phyloP scores from a whole-genome alignment of 2,113 vertebrate genomes.

The Cryptotis parvus region DNA sequence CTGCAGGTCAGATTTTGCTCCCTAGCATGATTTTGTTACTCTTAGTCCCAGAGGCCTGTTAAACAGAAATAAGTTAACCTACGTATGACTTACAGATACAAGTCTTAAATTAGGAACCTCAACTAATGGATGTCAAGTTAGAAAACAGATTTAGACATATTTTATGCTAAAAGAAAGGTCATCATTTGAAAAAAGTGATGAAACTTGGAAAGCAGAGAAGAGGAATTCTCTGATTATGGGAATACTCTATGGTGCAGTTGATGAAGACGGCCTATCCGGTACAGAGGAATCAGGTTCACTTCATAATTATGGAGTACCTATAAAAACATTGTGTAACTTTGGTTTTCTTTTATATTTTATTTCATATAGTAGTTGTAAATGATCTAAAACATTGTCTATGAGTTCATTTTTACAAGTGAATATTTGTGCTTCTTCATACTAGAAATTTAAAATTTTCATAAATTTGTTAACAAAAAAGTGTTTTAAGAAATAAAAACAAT shows the following conservation, averaged over 20 bases:
- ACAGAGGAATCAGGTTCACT: neutral
- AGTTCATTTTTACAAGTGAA: neutral
- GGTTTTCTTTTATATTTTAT: neutral
- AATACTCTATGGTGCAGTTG: rapidly evolving
- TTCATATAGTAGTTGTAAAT: neutral
- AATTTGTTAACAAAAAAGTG: too few relatives aligned
- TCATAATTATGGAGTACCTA: neutral
- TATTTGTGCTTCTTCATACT: neutral
- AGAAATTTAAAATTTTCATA: neutral
- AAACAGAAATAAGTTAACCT: neutral
- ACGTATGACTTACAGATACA: neutral
- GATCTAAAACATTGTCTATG: neutral
- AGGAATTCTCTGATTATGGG: neutral
- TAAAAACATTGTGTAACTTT: neutral
- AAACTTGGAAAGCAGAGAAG: neutral
- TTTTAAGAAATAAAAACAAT: too few relatives aligned
- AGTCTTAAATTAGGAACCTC: neutral
- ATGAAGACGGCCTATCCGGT: neutral
- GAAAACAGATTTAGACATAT: neutral
- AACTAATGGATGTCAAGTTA: neutral
- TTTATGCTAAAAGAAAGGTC: neutral
- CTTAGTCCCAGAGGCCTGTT: neutral
- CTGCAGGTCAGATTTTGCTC: neutral
- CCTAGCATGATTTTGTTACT: neutral
- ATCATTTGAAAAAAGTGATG: neutral